Base-by-base conservation (phyloP, 2,113 vertebrate genomes). In the Silurus asotus region DNA sequence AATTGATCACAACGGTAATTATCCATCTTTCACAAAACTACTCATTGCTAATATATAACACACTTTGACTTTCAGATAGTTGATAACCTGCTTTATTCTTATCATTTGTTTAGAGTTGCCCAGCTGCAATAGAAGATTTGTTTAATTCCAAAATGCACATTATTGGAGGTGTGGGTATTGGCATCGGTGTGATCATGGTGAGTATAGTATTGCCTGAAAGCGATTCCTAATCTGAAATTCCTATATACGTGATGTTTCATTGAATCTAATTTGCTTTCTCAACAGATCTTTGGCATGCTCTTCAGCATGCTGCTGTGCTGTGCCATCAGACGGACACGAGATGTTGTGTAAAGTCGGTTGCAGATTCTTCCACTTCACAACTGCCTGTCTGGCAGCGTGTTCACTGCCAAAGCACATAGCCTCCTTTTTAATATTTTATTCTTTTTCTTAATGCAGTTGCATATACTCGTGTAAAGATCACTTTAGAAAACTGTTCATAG, bases 271-370 rank as follows among this genome's bases (percentile, higher is more conserved):
- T 13, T 88, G 83, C 13, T 86, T 84, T 81, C 25, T 56, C 80
- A 81, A 85, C 94, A 99, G 98, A 93, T 99, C 82, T 97, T 99
- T 2, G 97, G 98, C 51, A 98, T 99, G 98, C 96, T 99, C 93
- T 97, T 98, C 96, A 99, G 97, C 89, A 97, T 99, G 96, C 90
- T 99, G 88, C 94, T 99, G 81, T 97, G 97, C 92, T 99, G 97
- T 49, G 97, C 97, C 69, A 97, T 99, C 88, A 96, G 96, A 90
- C 95, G 90, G 89, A 97, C 93, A 91, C 92, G 96, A 25, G 96
- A 97, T 89, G 95, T 96, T 91, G 96, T 98, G 88, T 98, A 65
- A 87, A n/a, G 10, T 13, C 20, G 77, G 23, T 59, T 45, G 17
- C 28, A 28, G 58, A 51, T 58, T 65, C 2, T 15, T 9, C 28